Evolutionary conservation across 1,140 invertebrate genomes (phyloP).

Genomic region (Nymphalis io): DNA sequence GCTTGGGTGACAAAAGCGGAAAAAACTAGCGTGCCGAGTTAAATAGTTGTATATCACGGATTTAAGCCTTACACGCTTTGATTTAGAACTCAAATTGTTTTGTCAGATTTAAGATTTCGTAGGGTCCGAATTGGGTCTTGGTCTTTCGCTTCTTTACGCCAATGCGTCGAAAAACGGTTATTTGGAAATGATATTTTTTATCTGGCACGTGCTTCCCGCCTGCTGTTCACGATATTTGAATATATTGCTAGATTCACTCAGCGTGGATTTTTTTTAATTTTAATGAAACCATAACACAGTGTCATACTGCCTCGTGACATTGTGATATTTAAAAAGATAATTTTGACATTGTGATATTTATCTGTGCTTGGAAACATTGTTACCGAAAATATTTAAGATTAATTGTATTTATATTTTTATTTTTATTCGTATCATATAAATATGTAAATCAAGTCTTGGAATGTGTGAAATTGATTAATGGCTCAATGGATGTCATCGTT

Average conservation of each 20-base stretch:
- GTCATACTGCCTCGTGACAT: not conserved
- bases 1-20: slow-evolving; percentile 73
- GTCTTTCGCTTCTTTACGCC: slow-evolving; percentile 59
- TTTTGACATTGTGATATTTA: not conserved
- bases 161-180: slow-evolving; percentile 61
- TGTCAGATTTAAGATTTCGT: slow-evolving; percentile 29
- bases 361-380: not conserved
- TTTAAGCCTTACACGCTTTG: slow-evolving; percentile 7
- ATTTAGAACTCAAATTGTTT: slow-evolving; percentile 31
- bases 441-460: slow-evolving; percentile 13
- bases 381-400: not conserved
- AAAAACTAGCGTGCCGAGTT: slow-evolving; percentile 52
- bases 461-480: slow-evolving; percentile 25
- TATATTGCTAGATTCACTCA: not conserved
- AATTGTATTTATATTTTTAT: slow-evolving; percentile 14
- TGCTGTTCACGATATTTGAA: slow-evolving; percentile 22
- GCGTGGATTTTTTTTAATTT: not conserved
- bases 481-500: slow-evolving; percentile 9
- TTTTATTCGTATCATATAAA: slow-evolving; percentile 10
- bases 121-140: slow-evolving; percentile 56
- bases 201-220: slow-evolving; percentile 54
- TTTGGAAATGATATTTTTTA: slow-evolving; percentile 50
- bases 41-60: slow-evolving; percentile 28
- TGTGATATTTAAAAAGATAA: too few relatives aligned
- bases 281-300: not conserved